Percentiles rank a stretch among this genome's conserved stretches.
Conservation (phyloP, 2,113 vertebrate genomes). For the Ceratotherium simum region DNA sequence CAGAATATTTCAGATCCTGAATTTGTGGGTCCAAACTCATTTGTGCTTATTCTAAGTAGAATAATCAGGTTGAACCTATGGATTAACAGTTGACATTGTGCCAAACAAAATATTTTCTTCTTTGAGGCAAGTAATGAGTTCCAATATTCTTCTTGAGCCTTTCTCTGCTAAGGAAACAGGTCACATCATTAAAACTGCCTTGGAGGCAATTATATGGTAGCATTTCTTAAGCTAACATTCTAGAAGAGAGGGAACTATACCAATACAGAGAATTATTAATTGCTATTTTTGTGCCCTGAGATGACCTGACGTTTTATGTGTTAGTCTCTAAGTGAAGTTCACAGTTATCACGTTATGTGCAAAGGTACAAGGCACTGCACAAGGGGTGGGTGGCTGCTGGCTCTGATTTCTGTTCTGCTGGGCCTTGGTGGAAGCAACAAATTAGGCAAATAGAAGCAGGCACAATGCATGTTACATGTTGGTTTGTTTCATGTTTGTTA, state of each 20-base stretch:
- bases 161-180: conserved; percentile 46
- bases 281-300: neutral
- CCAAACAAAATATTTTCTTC: conserved; percentile 75
- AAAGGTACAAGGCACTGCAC: neutral
- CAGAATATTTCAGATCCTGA: conserved; percentile 46
- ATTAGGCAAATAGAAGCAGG: neutral
- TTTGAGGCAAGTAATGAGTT: conserved; percentile 46
- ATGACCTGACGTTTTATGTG: neutral
- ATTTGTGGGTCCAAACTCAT: conserved; percentile 22
- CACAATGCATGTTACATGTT: neutral
- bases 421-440: neutral
- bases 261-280: neutral
- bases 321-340: neutral
- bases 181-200: conserved; percentile 36
- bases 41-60: conserved; percentile 36
- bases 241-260: neutral
- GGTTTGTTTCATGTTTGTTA: no score
- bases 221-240: conserved; percentile 26
- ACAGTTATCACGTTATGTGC: neutral
- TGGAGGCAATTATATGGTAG: conserved; percentile 14
- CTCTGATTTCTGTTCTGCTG: neutral
- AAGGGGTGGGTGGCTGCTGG: neutral
- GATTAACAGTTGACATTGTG: neutral
- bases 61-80: neutral
- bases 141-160: conserved; percentile 38